Evolutionary conservation across 1,140 invertebrate species (phyloP).

Genomic region (Drosophila subpulchrella): DNA sequence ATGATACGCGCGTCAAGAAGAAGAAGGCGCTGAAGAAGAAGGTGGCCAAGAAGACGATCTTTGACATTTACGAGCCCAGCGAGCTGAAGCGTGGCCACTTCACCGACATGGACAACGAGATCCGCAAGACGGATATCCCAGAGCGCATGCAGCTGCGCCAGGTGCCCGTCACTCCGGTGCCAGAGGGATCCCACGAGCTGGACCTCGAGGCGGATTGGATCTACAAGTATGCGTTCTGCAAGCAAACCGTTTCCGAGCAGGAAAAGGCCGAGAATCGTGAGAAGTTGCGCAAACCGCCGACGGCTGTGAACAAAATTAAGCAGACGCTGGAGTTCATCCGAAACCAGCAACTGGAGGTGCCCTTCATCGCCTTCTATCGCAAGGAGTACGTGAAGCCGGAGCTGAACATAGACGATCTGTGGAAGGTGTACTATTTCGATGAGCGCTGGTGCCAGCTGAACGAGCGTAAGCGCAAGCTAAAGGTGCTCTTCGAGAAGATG

Average conservation of each 20-base stretch:
- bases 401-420: slow-evolving; percentile 97
- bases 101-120: slow-evolving; percentile 97
- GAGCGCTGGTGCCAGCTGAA: slow-evolving; percentile 98
- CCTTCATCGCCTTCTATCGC: slow-evolving; percentile 99
- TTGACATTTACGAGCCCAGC: slow-evolving; percentile 98
- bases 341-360: slow-evolving; percentile 97
- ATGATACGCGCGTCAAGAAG: slow-evolving; percentile 85
- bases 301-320: slow-evolving; percentile 93
- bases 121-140: slow-evolving; percentile 94
- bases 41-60: slow-evolving; percentile 94
- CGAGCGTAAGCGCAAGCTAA: slow-evolving; percentile 93
- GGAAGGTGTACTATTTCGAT: slow-evolving; percentile 98
- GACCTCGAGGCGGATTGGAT: slow-evolving; percentile 99
- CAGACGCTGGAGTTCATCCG: slow-evolving; percentile 98
- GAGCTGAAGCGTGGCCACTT: slow-evolving; percentile 98
- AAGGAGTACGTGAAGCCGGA: slow-evolving; percentile 99
- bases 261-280: slow-evolving; percentile 85
- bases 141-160: slow-evolving; percentile 96
- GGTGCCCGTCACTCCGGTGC: slow-evolving; percentile 93
- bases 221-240: slow-evolving; percentile 96
- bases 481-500: slow-evolving; percentile 96
- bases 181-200: slow-evolving; percentile 94
- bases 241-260: slow-evolving; percentile 92
- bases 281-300: slow-evolving; percentile 82
- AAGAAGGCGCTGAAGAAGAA: slow-evolving; percentile 92